These are phyloP conservation scores for Pitta sordida DNA, from an alignment of 2,113 vertebrate species.

Conservation along the genomic window DNA sequence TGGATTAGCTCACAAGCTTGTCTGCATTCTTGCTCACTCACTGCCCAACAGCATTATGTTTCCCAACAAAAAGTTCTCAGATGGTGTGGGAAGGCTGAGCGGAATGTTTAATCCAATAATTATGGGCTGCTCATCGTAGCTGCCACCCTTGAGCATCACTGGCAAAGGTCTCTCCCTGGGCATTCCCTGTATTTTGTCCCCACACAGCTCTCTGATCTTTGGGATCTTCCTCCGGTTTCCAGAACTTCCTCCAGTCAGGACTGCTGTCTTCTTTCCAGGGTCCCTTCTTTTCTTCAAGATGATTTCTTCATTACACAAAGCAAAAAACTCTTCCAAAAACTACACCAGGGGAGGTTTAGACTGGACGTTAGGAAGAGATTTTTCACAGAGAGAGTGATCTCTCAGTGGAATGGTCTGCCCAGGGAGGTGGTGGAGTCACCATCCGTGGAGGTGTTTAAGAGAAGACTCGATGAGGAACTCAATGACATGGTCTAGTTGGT, in stretches of 20 bases:
- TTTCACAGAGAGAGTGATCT: too few species aligned
- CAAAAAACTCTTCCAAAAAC: not conserved
- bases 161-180: not conserved
- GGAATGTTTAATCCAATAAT: too few species aligned
- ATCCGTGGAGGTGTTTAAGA: too few species aligned
- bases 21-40: not conserved
- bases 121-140: too few species aligned
- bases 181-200: not conserved
- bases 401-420: too few species aligned
- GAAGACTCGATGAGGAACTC: too few species aligned
- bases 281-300: not conserved
- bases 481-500: too few species aligned
- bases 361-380: too few species aligned
- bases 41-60: not conserved
- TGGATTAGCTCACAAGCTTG: not conserved
- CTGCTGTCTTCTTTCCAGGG: fast-evolving
- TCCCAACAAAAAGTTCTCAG: not conserved
- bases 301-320: not conserved
- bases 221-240: not conserved
- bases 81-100: not conserved
- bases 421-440: too few species aligned
- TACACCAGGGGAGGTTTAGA: too few species aligned
- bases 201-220: not conserved
- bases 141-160: not conserved
- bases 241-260: not conserved